Conservation (phyloP, 2,113 vertebrate genomes). For the Ceyx margarethae region DNA sequence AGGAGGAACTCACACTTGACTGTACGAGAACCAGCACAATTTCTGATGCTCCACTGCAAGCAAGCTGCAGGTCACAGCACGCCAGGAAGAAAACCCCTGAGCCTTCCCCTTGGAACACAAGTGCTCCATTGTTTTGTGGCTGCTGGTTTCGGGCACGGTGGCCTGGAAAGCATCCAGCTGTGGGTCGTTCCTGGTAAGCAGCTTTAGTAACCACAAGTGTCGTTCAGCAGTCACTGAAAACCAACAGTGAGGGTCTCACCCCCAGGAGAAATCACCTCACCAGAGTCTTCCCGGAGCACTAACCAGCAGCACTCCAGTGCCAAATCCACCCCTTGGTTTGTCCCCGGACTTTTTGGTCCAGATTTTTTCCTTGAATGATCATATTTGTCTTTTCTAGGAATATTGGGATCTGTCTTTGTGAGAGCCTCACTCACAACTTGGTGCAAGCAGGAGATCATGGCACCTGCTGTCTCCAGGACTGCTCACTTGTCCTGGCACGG, state of each 20-base stretch:
- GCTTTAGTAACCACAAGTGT: background rate
- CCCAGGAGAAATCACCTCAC: background rate
- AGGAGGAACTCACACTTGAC: background rate
- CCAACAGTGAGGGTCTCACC: background rate
- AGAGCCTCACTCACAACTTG: background rate
- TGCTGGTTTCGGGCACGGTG: background rate
- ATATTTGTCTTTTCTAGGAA: background rate
- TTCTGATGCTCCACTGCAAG: background rate
- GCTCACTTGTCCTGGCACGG: background rate
- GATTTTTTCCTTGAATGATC: background rate
- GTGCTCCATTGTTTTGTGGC: background rate
- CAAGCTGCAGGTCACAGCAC: background rate
- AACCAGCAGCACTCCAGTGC: background rate
- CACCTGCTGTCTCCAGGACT: background rate
- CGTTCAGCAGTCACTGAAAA: background rate
- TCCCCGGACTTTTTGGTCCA: background rate
- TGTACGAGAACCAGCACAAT: background rate
- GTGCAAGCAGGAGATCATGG: background rate
- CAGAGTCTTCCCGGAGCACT: background rate
- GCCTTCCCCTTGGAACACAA: background rate
- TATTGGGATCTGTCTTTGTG: background rate
- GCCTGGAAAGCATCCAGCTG: background rate
- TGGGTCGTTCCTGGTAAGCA: background rate
- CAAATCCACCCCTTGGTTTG: background rate
- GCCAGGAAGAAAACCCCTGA: conserved; percentile 10